A percentile compares a stretch with the other conserved stretches of the same genome.
Conservation (phyloP, 2,113 vertebrate species). For the Motacilla tschutschensis region DNA sequence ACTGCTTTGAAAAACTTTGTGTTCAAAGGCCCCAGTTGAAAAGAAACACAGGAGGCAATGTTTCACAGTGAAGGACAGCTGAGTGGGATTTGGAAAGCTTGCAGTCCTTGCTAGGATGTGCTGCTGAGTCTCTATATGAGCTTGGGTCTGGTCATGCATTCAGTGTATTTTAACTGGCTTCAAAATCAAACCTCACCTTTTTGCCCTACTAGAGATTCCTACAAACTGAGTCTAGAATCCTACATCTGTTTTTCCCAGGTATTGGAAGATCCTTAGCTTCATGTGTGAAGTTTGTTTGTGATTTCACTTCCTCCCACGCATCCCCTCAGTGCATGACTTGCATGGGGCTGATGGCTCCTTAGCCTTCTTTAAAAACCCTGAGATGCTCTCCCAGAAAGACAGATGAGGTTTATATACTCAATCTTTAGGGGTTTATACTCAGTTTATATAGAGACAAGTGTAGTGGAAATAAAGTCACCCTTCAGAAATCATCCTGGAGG, state of each 20-base stretch:
- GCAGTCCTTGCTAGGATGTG: fast-evolving
- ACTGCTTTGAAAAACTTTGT: background rate
- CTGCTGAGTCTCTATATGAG: background rate
- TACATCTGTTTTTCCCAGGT: background rate
- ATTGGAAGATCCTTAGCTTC: background rate
- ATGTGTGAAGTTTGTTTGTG: background rate
- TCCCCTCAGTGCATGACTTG: background rate
- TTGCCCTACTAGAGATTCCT: background rate
- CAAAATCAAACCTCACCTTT: background rate
- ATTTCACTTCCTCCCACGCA: background rate
- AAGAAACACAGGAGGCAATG: background rate
- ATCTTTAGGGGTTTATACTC: background rate
- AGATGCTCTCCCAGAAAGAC: background rate
- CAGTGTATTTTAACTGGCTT: background rate
- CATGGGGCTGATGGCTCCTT: background rate
- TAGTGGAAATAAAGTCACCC: background rate
- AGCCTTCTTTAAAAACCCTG: background rate
- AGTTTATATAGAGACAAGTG: background rate
- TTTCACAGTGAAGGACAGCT: background rate
- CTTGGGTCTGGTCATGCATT: background rate
- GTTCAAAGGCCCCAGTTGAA: background rate
- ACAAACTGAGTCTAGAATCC: background rate
- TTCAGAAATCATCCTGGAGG: background rate
- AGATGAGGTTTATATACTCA: background rate
- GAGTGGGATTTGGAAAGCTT: background rate